Base-by-base conservation (phyloP, 2,888 invertebrate species). In the Melanotus villosus region DNA sequence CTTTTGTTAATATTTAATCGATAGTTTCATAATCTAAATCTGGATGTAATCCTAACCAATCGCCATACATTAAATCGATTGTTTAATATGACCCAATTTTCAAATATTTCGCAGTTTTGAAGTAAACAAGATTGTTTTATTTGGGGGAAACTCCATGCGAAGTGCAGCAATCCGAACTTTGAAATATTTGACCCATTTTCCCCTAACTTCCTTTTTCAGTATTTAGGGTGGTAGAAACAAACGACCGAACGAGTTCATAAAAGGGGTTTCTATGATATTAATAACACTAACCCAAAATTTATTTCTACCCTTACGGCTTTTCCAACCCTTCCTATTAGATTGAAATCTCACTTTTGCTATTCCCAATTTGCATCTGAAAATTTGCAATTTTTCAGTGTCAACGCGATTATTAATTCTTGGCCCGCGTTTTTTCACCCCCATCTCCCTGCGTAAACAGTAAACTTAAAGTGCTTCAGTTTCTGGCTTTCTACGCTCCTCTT, bases 131-230 rank as follows among this genome's bases (percentile, higher is more conserved):
- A 19, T 43, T 47, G 47, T 47, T 47, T 19, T 47, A 26, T 47
- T 47, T 23, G 23, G 47, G 10, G 23, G 12, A 47, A 47, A 41
- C 41, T 41, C 16, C 9, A 9, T 4, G 1, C 12, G 2, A 41
- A 41, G 16, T 41, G 41, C 41, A 16, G 18, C 5, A 5, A 5
- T 38, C 5, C 14, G 2, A 47, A 45, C 21, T 45, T 45, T 45
- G 45, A 45, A 45, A 45, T 45, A 45, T 45, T n/a, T 45, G 45
- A 19, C 45, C 45, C 21, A 18, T 18, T 23, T 47, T 47, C 23
- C 23, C 23, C 47, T 12, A 2, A n/a, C 47, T 47, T 23, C 45
- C 41, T 16, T 16, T 41, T 16, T 18, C 12, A 5, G 12, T 12
- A 38, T 14, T 14, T 12, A n/a, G n/a, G n/a, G 36, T 12, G 41